Base-by-base conservation (phyloP, 2,888 invertebrate species). In the Liposcelis brunnea region DNA sequence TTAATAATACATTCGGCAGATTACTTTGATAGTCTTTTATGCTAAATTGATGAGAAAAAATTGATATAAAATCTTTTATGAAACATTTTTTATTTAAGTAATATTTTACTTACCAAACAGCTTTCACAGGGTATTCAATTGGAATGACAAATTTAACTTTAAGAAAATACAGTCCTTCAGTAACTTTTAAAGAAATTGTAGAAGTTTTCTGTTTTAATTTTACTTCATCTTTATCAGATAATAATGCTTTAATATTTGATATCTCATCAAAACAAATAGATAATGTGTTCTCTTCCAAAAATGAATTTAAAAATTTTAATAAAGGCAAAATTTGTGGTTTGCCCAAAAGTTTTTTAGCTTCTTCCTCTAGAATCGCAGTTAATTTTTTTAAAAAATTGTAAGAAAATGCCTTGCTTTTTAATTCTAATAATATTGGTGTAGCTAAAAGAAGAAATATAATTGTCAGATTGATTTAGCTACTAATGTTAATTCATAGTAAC, bases 191-290 rank as follows among this genome's bases (percentile, higher is more conserved):
- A 47, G 64, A 55, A 19, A 82, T 61, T 42, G 70, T 66, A 1
- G 78, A 75, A 16, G 62, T 64, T 56, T 78, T 79, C 55, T 81
- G 80, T 51, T 72, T 75, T 21, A 80, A 59, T 58, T 77, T 78
- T 3, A 80, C 56, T 53, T 74, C 74, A 55, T 76, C 75, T 10
- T 58, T 55, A 7, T 61, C 56, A 4, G 53, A 55, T 3, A 77
- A 55, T 16, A 70, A 59, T 49, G 65, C 64, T 51, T 75, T 77
- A 44, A 80, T 58, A 37, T 63, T 58, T 48, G 70, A 65, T 48
- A 82, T 77, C 61, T 82, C 81, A 55, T 79, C 77, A 51, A 75
- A 75, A 54, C 80, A 80, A 47, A 78, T 75, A 55, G 74, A 77
- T 2, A 82, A 61, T 0, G 79, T 75, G 62, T 80, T 78, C 51